A percentile compares a stretch with the other conserved stretches of the same genome.
Evolutionary conservation across 2,797 vertebrate genomes (phyloP).

Genomic region (Alosa sapidissima): DNA sequence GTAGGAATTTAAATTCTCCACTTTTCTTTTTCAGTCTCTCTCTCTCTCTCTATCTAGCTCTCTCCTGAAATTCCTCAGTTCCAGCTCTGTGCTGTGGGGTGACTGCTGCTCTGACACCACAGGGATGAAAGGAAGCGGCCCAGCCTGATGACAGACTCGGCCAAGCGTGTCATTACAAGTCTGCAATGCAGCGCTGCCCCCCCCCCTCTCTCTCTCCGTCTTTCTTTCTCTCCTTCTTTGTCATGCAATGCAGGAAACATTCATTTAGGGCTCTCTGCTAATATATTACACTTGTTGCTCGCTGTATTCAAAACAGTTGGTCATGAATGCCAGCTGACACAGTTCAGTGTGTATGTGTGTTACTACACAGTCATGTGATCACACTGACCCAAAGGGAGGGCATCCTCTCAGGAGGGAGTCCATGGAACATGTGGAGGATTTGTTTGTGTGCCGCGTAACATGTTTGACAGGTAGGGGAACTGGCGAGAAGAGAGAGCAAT

Average conservation of each 20-base stretch:
- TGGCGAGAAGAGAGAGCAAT: background rate
- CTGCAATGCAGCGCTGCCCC: slow-evolving; percentile 35
- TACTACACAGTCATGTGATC: background rate
- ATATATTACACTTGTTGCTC: slow-evolving; percentile 36
- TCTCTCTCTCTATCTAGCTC: background rate
- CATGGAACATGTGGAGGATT: background rate
- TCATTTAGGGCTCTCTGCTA: background rate
- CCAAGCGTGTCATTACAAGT: slow-evolving; percentile 69
- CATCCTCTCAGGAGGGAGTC: background rate
- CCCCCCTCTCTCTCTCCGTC: background rate
- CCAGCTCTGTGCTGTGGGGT: background rate
- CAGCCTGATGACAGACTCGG: slow-evolving; percentile 60
- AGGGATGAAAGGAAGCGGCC: slow-evolving; percentile 34
- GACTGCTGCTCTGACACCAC: slow-evolving; percentile 5
- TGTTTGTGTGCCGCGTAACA: background rate
- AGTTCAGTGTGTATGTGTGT: background rate
- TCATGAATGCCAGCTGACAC: background rate
- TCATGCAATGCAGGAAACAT: background rate
- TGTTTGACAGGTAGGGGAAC: background rate
- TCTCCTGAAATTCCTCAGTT: slow-evolving; percentile 3
- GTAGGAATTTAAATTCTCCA: background rate
- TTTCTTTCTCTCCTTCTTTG: background rate
- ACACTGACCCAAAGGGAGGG: background rate
- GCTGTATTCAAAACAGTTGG: slow-evolving; percentile 48
- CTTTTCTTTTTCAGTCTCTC: background rate